Conservation (phyloP, 2,113 vertebrate species). For the Dicerorhinus sumatrensis region DNA sequence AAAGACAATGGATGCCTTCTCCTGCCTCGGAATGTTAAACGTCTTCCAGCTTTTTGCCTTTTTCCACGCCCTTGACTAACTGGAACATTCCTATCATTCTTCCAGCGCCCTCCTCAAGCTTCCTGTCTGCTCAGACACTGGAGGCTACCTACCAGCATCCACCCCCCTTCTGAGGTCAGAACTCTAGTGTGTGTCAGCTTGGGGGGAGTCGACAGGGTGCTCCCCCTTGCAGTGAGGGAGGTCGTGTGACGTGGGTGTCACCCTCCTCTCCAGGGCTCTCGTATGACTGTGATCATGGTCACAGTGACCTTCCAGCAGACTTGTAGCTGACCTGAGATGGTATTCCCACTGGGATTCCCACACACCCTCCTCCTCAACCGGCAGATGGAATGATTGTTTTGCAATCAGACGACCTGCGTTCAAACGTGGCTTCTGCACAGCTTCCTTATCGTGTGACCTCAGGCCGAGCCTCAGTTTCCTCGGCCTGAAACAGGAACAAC, state of each 20-base stretch:
- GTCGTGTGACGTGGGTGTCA: neutral
- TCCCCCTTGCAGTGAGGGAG: neutral
- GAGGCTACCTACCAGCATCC: neutral
- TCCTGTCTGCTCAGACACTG: neutral
- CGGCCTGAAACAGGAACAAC: neutral
- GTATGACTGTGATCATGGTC: accelerated
- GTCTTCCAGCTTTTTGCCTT: neutral
- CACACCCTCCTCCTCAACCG: neutral
- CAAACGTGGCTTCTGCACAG: neutral
- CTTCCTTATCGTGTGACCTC: neutral
- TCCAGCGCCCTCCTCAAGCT: neutral
- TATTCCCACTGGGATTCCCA: neutral
- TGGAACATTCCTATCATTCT: no score
- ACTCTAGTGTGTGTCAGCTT: no score
- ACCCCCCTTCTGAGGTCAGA: neutral
- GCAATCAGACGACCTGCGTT: neutral
- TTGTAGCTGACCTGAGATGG: neutral
- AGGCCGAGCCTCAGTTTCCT: neutral
- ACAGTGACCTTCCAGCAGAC: neutral
- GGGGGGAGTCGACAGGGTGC: no score
- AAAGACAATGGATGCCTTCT: neutral
- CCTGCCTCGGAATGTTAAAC: neutral
- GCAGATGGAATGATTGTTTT: neutral
- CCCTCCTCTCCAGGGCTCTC: neutral
- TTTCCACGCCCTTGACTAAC: no score